Base-by-base conservation (phyloP, 2,888 invertebrate species). In the Muschampia plurimacula region DNA sequence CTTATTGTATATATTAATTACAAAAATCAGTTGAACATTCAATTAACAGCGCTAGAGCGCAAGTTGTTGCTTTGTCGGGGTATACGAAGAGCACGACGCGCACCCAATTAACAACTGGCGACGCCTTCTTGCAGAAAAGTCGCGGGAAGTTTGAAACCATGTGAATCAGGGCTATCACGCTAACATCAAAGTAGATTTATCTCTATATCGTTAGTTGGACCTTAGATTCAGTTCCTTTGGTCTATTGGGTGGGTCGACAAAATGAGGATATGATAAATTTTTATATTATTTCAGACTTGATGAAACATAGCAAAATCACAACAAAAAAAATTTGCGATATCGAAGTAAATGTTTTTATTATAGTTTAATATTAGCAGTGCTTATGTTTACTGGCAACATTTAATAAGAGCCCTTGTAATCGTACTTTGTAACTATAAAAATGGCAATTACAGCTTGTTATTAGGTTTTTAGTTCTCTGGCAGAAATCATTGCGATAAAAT, bases 81-180 rank as follows among this genome's bases (percentile, higher is more conserved):
- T 57, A 46, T 70, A 55, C 76, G 82, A 81, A 83, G 78, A 82
- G 82, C 81, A 81, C 57, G 57, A 75, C 77, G 84, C 81, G 84
- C 79, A 81, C 85, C 88, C 87, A 90, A 91, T 89, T 90, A 90
- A 89, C 80, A 86, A 82, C 84, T 78, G 79, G 81, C 74, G 82
- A 83, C 80, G 83, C 80, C 80, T 80, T 80, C n/a, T 78, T 77
- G 80, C 85, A 86, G 85, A 87, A 85, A 85, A 82, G 83, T 83
- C 79, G 80, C 72, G 59, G 67, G 76, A 76, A 78, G 77, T 76
- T 74, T 76, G 77, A 55, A 55, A 55, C 55, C 55, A 55, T 55
- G 55, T 55, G 55, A 55, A 10, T 3, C 22, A 55, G 55, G 55
- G 55, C 10, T 36, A 36, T 36, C 36, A 60, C 59, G 6, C 0